Percentiles rank a stretch among this genome's conserved stretches.
Evolutionary conservation across 2,113 vertebrate genomes (phyloP).

Genomic region (Chaetodon trifascialis): DNA sequence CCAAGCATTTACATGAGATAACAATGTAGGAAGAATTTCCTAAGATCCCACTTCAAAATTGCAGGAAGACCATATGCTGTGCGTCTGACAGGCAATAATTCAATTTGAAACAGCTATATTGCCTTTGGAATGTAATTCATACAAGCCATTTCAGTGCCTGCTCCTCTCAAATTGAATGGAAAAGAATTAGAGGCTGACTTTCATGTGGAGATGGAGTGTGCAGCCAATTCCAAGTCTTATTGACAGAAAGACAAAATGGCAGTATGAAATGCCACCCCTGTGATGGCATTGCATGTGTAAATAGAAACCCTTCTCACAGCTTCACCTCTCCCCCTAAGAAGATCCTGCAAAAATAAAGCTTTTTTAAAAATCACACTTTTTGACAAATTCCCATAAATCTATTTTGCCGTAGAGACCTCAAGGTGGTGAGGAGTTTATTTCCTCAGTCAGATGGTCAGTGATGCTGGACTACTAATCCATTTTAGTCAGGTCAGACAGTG

Average conservation of each 20-base stretch:
- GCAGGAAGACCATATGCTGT: conserved; percentile 54
- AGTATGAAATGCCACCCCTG: conserved; percentile 28
- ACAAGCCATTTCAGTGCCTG: conserved; percentile 52
- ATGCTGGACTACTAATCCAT: conserved; percentile 52
- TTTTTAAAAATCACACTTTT: conserved; percentile 34
- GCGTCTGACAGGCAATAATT: conserved; percentile 72
- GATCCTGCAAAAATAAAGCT: conserved; percentile 30
- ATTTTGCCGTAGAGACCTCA: conserved; percentile 31
- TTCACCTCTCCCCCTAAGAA: background rate
- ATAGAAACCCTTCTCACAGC: conserved; percentile 54
- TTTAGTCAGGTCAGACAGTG: conserved; percentile 65
- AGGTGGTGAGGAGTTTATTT: conserved; percentile 33
- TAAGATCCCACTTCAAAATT: conserved; percentile 68
- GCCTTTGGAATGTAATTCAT: conserved; percentile 73
- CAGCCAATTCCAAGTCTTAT: conserved; percentile 61
- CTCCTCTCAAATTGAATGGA: conserved; percentile 62
- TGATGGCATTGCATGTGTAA: conserved; percentile 50
- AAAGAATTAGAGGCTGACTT: conserved; percentile 69
- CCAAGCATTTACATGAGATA: conserved; percentile 69
- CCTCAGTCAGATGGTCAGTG: conserved; percentile 25
- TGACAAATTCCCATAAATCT: conserved; percentile 53
- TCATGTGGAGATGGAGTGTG: conserved; percentile 63
- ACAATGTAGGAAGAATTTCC: conserved; percentile 65
- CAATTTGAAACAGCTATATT: conserved; percentile 76
- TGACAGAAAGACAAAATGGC: conserved; percentile 66